phyloP scores from a whole-genome alignment of 1,140 invertebrate species.

The Contarinia nasturtii region DNA sequence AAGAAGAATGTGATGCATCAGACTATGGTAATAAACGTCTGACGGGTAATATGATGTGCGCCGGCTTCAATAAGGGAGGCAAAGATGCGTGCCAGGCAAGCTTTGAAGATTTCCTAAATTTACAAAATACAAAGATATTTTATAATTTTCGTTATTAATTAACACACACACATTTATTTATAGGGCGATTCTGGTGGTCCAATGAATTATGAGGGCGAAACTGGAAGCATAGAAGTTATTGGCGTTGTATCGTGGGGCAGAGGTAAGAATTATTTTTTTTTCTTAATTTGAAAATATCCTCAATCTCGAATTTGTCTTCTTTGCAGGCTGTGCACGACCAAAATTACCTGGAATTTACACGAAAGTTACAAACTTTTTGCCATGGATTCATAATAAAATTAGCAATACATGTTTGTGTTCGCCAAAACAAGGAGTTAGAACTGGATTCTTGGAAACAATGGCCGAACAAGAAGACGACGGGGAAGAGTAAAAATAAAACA shows the following conservation, averaged over 20 bases:
- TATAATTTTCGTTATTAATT: conserved; percentile 5
- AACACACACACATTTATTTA: background rate
- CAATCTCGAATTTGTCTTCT: no score
- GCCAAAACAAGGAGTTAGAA: conserved; percentile 6
- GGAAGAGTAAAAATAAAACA: no score
- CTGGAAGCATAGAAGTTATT: conserved; percentile 28
- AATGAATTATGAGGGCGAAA: conserved; percentile 24
- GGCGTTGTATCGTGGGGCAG: conserved; percentile 62
- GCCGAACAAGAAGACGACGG: no score
- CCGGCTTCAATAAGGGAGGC: conserved; percentile 45
- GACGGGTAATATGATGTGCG: conserved; percentile 60
- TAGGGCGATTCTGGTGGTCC: conserved; percentile 36
- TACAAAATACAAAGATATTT: background rate
- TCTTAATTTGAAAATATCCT: background rate
- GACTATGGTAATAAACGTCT: conserved; percentile 33
- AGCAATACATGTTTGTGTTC: conserved; percentile 32
- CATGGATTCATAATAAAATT: conserved; percentile 37
- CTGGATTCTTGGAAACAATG: no score
- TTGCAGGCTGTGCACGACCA: conserved; percentile 28
- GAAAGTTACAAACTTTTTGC: conserved; percentile 43
- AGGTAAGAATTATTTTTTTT: conserved; percentile 28
- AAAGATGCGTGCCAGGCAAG: conserved; percentile 53
- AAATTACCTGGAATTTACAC: conserved; percentile 61
- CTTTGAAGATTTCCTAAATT: conserved; percentile 3
- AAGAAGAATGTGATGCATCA: conserved; percentile 29